phyloP scores from a whole-genome alignment of 2,888 invertebrate genomes.

The Slavum lentiscoides region DNA sequence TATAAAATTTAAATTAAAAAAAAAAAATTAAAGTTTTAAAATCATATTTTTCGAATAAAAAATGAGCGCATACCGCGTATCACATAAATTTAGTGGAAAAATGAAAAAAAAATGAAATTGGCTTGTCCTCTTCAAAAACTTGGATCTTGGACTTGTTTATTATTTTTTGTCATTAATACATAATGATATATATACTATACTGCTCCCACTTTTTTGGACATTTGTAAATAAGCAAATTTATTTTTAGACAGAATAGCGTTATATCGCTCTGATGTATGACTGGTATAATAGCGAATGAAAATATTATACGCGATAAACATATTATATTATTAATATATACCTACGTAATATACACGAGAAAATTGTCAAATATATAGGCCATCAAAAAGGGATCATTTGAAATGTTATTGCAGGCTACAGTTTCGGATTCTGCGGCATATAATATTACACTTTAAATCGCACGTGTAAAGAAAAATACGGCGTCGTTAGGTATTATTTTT shows the following conservation, averaged over 20 bases:
- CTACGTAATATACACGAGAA: too few species aligned
- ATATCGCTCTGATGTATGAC: neutral
- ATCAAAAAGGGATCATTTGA: too few species aligned
- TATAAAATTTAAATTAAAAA: neutral
- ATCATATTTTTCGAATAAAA: neutral
- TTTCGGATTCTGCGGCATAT: too few species aligned
- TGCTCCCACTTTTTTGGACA: slow-evolving; percentile 41
- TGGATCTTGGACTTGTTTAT: slow-evolving; percentile 39
- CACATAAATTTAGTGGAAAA: neutral
- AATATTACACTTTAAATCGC: too few species aligned
- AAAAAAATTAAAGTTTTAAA: neutral
- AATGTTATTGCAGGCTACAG: too few species aligned
- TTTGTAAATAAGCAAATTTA: slow-evolving; percentile 33
- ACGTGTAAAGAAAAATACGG: too few species aligned
- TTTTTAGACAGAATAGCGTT: slow-evolving; percentile 38
- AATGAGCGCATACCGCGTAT: neutral
- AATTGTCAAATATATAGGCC: too few species aligned
- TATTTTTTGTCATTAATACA: slow-evolving; percentile 37
- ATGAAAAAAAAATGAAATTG: slow-evolving; percentile 10
- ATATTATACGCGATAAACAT: slow-evolving; percentile 7
- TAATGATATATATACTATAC: neutral
- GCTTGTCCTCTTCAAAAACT: slow-evolving; percentile 22
- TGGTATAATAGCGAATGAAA: neutral
- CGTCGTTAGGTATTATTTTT: too few species aligned
- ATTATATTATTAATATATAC: neutral